Base-by-base conservation (phyloP, 2,113 vertebrate genomes). In the Microtus richardsoni region DNA sequence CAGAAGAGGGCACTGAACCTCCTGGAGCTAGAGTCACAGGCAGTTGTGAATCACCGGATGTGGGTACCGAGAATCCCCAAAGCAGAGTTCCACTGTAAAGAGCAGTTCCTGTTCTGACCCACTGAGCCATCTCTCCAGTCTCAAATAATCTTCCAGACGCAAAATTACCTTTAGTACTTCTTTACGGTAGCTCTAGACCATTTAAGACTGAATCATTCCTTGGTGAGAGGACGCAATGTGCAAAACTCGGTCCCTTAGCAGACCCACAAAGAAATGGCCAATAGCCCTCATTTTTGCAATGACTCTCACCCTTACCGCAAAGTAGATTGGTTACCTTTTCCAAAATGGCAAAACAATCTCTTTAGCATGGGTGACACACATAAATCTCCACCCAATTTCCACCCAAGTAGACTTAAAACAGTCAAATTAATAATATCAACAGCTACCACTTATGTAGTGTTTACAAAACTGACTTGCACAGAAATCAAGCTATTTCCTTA, bases 311-410 rank as follows among this genome's bases (percentile, higher is more conserved):
- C 41, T 92, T 93, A 62, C 71, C 71, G 92, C 14, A 71, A n/a
- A 77, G 77, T 60, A 54, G 24, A 16, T 89, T 73, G n/a, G 91
- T 36, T 47, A 66, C 74, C 14, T 74, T 88, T 66, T 85, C 33
- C n/a, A 77, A 91, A 89, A 71, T 41, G 60, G 58, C 5, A 49
- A 90, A 71, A 17, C 66, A 86, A 74, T 54, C 66, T 33, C 62
- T 95, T 91, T 87, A 93, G 80, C 82, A 82, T 26, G 41, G 39
- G 71, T 44, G n/a, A 17, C 33, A 71, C 41, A 71, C 16, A 68
- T 24, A 88, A 88, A 86, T 60, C 73, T 78, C 95, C 89, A 95
- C 74, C 68, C 54, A 89, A 41, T 49, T 95, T 44, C 89, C 74
- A 74, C 41, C 62, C 8, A 64, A 87, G 54, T 91, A 44, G 93